A percentile compares a stretch with the other conserved stretches of the same genome.
phyloP scores from a whole-genome alignment of 2,888 invertebrate genomes.

The Caenorhabditis sp. region DNA sequence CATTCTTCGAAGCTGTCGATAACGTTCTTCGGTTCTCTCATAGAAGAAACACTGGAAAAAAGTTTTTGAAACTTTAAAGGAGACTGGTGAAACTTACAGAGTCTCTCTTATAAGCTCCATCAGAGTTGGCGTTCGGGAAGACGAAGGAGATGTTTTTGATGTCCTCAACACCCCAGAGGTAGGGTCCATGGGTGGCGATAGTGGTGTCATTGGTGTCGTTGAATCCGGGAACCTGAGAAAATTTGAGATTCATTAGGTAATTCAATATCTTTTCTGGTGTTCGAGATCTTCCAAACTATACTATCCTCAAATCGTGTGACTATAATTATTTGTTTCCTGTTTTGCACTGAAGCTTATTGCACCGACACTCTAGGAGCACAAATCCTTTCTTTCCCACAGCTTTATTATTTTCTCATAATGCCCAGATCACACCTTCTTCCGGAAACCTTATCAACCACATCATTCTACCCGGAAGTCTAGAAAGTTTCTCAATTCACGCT shows the following conservation, averaged over 20 bases:
- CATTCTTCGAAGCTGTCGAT: constrained; percentile 78
- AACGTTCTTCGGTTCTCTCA: constrained; percentile 75
- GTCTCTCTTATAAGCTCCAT: constrained; percentile 63
- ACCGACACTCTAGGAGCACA: no score
- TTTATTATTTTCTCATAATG: background rate
- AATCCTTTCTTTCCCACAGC: background rate
- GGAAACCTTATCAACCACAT: constrained; percentile 15
- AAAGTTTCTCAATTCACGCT: no score
- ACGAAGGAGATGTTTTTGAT: constrained; percentile 76
- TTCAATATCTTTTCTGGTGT: no score
- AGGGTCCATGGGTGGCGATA: constrained; percentile 49
- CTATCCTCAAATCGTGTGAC: no score
- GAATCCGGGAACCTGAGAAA: constrained; percentile 77
- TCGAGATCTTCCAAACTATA: no score
- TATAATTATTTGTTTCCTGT: background rate
- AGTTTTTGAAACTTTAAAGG: background rate
- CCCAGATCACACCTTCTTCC: background rate
- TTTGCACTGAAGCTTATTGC: background rate
- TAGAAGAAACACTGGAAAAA: constrained; percentile 81
- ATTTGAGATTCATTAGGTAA: background rate
- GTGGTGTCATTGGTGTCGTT: constrained; percentile 70
- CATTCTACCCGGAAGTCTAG: constrained; percentile 17
- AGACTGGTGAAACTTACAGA: constrained; percentile 26
- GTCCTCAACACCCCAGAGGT: constrained; percentile 77
- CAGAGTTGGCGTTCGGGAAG: constrained; percentile 73